Evolutionary conservation across 2,888 invertebrate species (phyloP), one percentile per base, ranked within the genome.

Genomic region (Euzetes globulus): DNA sequence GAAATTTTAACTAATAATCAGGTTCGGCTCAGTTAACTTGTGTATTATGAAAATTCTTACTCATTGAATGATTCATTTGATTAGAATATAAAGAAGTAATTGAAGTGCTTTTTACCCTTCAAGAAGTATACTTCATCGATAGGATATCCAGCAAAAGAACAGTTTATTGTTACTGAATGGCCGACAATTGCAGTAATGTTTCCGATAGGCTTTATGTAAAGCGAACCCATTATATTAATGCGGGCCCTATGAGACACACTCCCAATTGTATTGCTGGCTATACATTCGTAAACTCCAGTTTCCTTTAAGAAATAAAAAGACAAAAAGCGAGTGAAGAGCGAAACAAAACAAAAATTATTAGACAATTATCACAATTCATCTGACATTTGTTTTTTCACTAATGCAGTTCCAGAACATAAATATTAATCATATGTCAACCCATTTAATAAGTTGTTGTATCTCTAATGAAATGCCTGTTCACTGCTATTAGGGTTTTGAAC

Each of bases 141-240:
- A 27, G 76, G 76, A 76, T 76, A 76, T 22, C 76, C 76, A 50
- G 55, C 71, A 33, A 58, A 75, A 11, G 75, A 70, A 50, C 76
- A 76, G 47, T 75, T 68, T 1, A 76, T 72, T 11, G 70, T 70
- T 25, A 47, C 52, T 13, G 75, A 55, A 50, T 60, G 50, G 47
- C 75, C 73, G 19, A 73, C 41, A 58, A 75, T 50, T 9, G 76
- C 76, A 25, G 75, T 76, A 52, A 76, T 29, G 70, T 75, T 75
- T 41, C 45, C 63, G 33, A 73, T 63, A 33, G 75, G 76, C 41
- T 76, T 76, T 19, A 76, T 72, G 27, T 63, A 72, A 17, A 73
- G 75, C n/a, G 72, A 52, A 52, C 76, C 76, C 33, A 76, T 73
- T 60, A 76, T 73, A 72, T 75, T 72, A 58, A 76, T 76, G 52